A percentile compares a stretch with the other conserved stretches of the same genome.
These are phyloP conservation scores for Apamea crenata DNA, from an alignment of 2,888 invertebrate species.

Conservation along the genomic window DNA sequence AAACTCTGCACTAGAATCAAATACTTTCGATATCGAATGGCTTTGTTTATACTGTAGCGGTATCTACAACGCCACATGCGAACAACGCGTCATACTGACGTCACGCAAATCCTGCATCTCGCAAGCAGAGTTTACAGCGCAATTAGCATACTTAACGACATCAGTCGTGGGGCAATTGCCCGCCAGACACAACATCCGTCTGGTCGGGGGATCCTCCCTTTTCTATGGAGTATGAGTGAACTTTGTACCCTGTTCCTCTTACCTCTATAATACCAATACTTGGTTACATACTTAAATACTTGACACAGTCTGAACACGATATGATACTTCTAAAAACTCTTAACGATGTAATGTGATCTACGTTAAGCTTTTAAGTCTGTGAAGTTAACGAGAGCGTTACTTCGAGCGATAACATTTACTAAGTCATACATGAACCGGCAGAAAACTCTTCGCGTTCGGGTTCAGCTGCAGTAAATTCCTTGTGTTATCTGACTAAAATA, in stretches of 20 bases:
- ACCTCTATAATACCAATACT: too few relatives aligned
- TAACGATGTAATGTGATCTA: slow-evolving; percentile 20
- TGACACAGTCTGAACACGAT: slow-evolving; percentile 9
- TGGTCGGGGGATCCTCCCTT: too few relatives aligned
- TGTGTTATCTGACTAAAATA: slow-evolving; percentile 43
- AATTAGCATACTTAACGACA: too few relatives aligned
- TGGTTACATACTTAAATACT: not conserved
- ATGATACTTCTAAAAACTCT: slow-evolving; percentile 19
- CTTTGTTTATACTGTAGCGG: too few relatives aligned
- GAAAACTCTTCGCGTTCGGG: slow-evolving; percentile 27
- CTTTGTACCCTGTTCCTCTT: too few relatives aligned
- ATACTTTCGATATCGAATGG: not conserved
- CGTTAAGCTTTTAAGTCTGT: slow-evolving; percentile 33
- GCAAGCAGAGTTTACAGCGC: too few relatives aligned
- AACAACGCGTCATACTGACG: too few relatives aligned
- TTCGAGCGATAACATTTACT: slow-evolving; percentile 21
- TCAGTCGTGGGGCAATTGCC: too few relatives aligned
- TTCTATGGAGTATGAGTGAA: too few relatives aligned
- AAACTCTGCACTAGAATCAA: not conserved
- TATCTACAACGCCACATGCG: too few relatives aligned
- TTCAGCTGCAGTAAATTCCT: slow-evolving; percentile 45
- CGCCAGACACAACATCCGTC: too few relatives aligned
- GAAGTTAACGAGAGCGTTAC: slow-evolving; percentile 30
- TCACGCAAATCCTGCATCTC: too few relatives aligned
- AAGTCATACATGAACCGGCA: slow-evolving; percentile 34